Conservation (phyloP, 2,797 vertebrate species). For the Eulemur rubriventer region DNA sequence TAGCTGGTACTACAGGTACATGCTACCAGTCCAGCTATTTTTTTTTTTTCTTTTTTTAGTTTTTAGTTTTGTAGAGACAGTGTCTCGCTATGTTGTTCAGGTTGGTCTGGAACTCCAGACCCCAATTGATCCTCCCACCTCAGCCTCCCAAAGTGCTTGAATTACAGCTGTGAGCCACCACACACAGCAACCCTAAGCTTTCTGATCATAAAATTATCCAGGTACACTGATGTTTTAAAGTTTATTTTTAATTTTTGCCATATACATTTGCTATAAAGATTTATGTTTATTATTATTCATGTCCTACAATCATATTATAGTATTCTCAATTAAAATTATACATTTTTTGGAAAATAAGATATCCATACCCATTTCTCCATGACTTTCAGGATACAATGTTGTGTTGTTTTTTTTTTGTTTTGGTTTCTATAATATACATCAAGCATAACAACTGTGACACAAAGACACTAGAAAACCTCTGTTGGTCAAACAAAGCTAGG, state of each 20-base stretch:
- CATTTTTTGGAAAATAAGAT: rapidly evolving
- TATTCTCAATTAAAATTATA: background rate
- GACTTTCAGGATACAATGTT: background rate
- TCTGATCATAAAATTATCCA: background rate
- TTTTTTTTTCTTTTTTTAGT: no score
- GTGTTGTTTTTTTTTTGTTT: background rate
- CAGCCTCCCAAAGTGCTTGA: background rate
- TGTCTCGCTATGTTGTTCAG: background rate
- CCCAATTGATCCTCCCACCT: background rate
- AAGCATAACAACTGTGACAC: background rate
- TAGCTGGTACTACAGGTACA: background rate
- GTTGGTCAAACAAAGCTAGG: background rate
- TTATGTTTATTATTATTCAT: background rate
- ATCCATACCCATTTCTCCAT: background rate
- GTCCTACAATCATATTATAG: background rate
- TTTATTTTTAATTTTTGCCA: background rate
- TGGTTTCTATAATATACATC: background rate
- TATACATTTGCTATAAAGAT: background rate
- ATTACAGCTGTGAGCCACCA: background rate
- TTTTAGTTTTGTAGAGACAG: background rate
- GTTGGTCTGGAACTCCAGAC: background rate
- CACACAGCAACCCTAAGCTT: background rate
- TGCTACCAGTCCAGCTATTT: background rate
- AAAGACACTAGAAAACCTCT: background rate
- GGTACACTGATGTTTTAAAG: background rate